phyloP scores from a whole-genome alignment of 37 sponge, comb jelly and placozoan genomes.

The Mnemiopsis leidyi region DNA sequence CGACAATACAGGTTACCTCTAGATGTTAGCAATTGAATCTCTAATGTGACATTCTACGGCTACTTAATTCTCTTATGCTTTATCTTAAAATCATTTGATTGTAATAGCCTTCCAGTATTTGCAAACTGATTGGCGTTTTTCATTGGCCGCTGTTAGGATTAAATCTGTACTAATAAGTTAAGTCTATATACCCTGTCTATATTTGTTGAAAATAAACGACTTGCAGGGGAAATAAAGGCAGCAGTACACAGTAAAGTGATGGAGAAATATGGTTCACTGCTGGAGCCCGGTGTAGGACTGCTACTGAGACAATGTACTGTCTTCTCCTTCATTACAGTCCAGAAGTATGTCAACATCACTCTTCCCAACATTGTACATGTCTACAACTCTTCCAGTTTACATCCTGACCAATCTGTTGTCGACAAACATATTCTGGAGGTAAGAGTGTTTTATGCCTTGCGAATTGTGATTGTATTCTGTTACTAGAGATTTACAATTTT shows the following conservation, averaged over 20 bases:
- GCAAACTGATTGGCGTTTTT: too few relatives aligned
- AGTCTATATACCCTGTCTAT: too few relatives aligned
- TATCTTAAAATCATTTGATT: background rate
- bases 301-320: constrained; percentile 54
- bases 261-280: constrained; percentile 35
- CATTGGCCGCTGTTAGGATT: too few relatives aligned
- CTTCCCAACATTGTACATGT: constrained; percentile 41
- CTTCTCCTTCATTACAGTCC: constrained; percentile 47
- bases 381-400: constrained; percentile 26
- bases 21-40: background rate
- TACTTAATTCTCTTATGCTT: background rate
- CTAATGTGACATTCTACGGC: background rate
- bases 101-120: background rate
- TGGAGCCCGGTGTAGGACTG: constrained; percentile 23
- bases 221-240: constrained; percentile 53
- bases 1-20: constrained; percentile 56
- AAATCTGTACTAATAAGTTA: too few relatives aligned
- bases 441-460: too few relatives aligned
- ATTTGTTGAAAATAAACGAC: background rate
- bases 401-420: background rate
- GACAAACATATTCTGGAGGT: constrained; percentile 39
- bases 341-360: constrained; percentile 54
- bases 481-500: too few relatives aligned
- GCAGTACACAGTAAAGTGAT: constrained; percentile 50
- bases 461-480: too few relatives aligned